Conservation (phyloP, 2,888 invertebrate genomes). For the Toxonevra muliebris region DNA sequence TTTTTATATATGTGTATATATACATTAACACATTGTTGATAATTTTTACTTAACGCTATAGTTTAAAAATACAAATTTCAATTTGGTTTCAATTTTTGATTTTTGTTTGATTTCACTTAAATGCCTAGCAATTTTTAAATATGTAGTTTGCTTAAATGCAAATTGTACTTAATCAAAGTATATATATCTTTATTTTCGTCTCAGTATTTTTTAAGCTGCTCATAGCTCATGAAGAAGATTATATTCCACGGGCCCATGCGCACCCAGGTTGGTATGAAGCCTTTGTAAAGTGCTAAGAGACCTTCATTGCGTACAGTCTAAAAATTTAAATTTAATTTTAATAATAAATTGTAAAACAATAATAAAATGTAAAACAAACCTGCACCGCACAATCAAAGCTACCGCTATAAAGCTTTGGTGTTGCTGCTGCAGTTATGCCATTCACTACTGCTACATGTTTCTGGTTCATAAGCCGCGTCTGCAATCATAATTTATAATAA, state of each 20-base stretch:
- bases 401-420: slow-evolving; percentile 75
- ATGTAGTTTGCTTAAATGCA: slow-evolving; percentile 17
- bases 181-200: slow-evolving; percentile 2
- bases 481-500: slow-evolving; percentile 38
- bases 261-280: slow-evolving; percentile 94
- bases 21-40: background rate
- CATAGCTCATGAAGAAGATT: slow-evolving; percentile 94
- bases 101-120: background rate
- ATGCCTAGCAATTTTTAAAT: background rate
- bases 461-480: slow-evolving; percentile 97
- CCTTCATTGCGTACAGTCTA: slow-evolving; percentile 91
- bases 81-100: background rate
- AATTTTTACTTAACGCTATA: background rate
- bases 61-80: background rate
- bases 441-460: slow-evolving; percentile 69
- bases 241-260: slow-evolving; percentile 98
- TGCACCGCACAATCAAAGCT: slow-evolving; percentile 84
- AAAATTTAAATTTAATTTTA: slow-evolving; percentile 44
- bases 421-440: slow-evolving; percentile 41
- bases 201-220: slow-evolving; percentile 74
- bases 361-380: slow-evolving; percentile 65
- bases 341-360: background rate
- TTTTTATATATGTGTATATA: too few species aligned
- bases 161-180: slow-evolving; percentile 18
- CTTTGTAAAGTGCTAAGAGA: slow-evolving; percentile 87